Percentiles rank a stretch among this genome's conserved stretches.
Conservation (phyloP, 2,113 vertebrate genomes). For the Cairina moschata region DNA sequence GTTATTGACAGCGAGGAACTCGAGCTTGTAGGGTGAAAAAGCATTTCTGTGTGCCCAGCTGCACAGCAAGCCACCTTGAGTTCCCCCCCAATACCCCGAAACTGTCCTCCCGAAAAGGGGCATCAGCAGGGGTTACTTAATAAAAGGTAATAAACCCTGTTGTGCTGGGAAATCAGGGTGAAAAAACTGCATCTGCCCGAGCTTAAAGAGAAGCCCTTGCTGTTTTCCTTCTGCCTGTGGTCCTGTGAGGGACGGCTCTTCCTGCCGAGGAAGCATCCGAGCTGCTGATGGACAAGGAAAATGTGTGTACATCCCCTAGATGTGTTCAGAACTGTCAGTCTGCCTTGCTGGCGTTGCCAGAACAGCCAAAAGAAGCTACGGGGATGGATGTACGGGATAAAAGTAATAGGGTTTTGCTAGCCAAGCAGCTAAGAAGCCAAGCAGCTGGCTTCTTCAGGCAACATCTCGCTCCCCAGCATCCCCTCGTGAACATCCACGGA, state of each 20-base stretch:
- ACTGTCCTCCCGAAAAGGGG: not conserved
- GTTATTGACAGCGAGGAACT: not conserved
- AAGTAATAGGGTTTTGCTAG: not conserved
- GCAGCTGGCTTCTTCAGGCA: not conserved
- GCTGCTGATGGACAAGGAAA: not conserved
- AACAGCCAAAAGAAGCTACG: not conserved
- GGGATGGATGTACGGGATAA: not conserved
- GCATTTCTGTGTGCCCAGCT: not conserved
- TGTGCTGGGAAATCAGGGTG: not conserved
- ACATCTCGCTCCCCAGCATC: not conserved
- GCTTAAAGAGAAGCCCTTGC: not conserved
- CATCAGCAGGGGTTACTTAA: not conserved
- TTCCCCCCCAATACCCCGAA: not conserved
- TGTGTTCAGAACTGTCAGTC: fast-evolving
- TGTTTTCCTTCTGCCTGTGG: not conserved
- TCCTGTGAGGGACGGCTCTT: fast-evolving
- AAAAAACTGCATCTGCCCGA: not conserved
- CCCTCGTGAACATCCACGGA: fast-evolving
- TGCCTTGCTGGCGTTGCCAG: not conserved
- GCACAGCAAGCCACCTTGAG: not conserved
- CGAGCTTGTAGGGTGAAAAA: not conserved
- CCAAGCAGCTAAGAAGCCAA: not conserved
- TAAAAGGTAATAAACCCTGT: fast-evolving
- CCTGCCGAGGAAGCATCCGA: not conserved
- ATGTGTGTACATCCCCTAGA: not conserved